Percentiles rank a stretch among this genome's conserved stretches.
phyloP scores from a whole-genome alignment of 1,140 invertebrate genomes.

The Ptiloglossa arizonensis region DNA sequence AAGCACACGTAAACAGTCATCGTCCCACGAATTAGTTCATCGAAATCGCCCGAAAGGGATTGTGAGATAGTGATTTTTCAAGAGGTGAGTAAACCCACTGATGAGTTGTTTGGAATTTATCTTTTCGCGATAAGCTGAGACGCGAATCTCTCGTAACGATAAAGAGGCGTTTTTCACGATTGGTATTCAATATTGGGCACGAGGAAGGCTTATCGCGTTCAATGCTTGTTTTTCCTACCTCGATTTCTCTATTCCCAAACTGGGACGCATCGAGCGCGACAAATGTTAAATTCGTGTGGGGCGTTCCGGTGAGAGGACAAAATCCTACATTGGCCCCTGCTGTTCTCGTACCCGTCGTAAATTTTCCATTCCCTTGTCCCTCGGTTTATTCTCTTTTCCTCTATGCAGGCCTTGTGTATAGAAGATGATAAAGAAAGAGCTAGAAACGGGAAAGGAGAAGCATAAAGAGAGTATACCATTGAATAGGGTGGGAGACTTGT shows the following conservation, averaged over 20 bases:
- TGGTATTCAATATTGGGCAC: neutral
- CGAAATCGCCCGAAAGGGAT: neutral
- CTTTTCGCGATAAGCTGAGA: slow-evolving; percentile 16
- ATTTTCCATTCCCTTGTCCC: slow-evolving; percentile 60
- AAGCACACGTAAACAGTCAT: too few species aligned
- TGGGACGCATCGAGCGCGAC: slow-evolving; percentile 27
- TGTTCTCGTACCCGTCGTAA: slow-evolving; percentile 10
- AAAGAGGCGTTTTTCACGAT: slow-evolving; percentile 17
- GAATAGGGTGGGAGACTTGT: slow-evolving; percentile 7
- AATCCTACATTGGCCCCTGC: neutral
- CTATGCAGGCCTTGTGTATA: neutral
- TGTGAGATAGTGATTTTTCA: neutral
- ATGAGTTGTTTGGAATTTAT: slow-evolving; percentile 18
- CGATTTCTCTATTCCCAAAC: slow-evolving; percentile 44
- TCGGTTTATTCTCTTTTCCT: neutral
- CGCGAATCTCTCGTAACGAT: neutral
- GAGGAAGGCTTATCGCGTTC: slow-evolving; percentile 21
- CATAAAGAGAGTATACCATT: neutral
- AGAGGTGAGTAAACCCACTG: slow-evolving; percentile 18
- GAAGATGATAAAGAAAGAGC: neutral
- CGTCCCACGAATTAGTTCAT: neutral
- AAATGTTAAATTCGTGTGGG: slow-evolving; percentile 43
- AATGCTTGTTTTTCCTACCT: slow-evolving; percentile 38
- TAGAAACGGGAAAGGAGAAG: neutral
- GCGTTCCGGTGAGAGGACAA: slow-evolving; percentile 8